These are phyloP conservation scores for Drosophila colorata DNA, from an alignment of 2,888 invertebrate genomes.

Conservation along the genomic window DNA sequence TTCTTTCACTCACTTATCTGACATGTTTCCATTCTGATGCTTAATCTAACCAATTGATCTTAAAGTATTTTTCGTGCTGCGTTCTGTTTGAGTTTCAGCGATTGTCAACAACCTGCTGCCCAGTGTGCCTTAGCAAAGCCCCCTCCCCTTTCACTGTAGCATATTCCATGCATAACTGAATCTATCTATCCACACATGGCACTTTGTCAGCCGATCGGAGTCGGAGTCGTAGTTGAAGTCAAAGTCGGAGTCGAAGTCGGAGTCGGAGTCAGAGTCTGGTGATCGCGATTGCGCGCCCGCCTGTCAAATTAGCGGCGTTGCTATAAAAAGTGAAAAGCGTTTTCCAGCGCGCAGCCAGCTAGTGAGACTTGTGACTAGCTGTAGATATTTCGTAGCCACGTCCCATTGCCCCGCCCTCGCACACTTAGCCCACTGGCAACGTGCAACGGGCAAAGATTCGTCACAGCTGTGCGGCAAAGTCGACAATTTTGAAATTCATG, in stretches of 20 bases:
- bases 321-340: constrained; percentile 78
- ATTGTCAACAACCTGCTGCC: constrained; percentile 27
- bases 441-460: constrained; percentile 57
- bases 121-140: constrained; percentile 36
- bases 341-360: constrained; percentile 36
- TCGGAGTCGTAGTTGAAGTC: constrained; percentile 15
- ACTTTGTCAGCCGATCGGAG: constrained; percentile 47
- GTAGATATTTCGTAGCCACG: constrained; percentile 21
- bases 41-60: not conserved
- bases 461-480: constrained; percentile 69
- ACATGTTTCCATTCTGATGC: not conserved
- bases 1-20: not conserved
- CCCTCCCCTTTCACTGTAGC: constrained; percentile 27
- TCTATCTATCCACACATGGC: constrained; percentile 51
- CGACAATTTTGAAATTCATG: constrained; percentile 74
- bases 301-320: constrained; percentile 75
- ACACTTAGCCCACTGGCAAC: constrained; percentile 24
- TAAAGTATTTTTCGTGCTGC: not conserved
- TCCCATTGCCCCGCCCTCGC: constrained; percentile 50
- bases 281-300: constrained; percentile 77
- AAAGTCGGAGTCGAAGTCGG: constrained; percentile 4
- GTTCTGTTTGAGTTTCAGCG: not conserved
- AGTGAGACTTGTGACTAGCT: constrained; percentile 43
- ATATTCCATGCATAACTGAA: constrained; percentile 31
- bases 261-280: constrained; percentile 39